Conservation (phyloP, 1,140 invertebrate species). For the Cydia fagiglandana region DNA sequence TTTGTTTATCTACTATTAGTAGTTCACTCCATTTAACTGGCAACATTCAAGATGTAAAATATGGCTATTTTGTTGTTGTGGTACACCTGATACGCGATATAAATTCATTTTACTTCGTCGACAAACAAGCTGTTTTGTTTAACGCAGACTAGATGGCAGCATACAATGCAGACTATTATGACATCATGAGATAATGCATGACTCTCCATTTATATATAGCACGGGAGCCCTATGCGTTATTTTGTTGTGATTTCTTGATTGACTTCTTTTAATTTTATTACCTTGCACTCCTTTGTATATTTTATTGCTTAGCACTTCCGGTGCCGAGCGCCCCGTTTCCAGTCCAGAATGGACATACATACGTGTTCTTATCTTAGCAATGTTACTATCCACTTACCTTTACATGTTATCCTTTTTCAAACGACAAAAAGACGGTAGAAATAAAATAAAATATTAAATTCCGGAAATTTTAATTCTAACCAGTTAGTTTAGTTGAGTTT, state of each 20-base stretch:
- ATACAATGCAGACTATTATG: not conserved
- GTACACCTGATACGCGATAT: not conserved
- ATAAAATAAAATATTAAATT: not conserved
- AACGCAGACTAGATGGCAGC: not conserved
- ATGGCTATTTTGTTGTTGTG: not conserved
- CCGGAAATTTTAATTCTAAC: conserved; percentile 6
- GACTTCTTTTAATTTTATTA: too few species aligned
- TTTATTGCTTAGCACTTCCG: too few species aligned
- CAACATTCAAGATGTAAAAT: not conserved
- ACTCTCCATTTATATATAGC: not conserved
- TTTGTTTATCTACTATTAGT: conserved; percentile 1
- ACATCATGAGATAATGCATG: too few species aligned
- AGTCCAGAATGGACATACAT: too few species aligned
- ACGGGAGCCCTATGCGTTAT: not conserved
- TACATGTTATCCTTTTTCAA: not conserved
- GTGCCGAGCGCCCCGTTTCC: too few species aligned
- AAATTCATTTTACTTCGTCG: not conserved
- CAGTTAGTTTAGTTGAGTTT: not conserved
- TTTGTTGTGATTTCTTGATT: not conserved
- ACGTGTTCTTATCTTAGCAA: too few species aligned
- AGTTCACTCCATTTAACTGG: not conserved
- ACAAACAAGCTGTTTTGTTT: not conserved
- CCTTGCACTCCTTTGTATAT: too few species aligned
- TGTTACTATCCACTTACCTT: not conserved
- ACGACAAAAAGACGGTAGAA: not conserved